These are phyloP conservation scores for Oncorhynchus tshawytscha DNA, from an alignment of 2,113 vertebrate genomes.

Conservation along the genomic window DNA sequence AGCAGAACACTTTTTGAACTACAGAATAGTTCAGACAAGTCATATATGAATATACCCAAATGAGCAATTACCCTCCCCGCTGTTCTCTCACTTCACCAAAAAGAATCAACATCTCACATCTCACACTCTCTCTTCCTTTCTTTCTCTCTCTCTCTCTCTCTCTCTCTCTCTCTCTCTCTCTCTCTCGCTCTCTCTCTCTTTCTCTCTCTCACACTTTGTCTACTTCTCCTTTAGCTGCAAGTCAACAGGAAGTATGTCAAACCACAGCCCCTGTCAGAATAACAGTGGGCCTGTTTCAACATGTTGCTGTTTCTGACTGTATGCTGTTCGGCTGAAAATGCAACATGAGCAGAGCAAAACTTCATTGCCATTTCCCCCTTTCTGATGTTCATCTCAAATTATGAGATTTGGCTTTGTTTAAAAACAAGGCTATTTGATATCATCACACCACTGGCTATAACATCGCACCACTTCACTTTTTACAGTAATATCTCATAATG, in stretches of 20 bases:
- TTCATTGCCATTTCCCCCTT: background rate
- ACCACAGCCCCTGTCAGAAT: constrained; percentile 69
- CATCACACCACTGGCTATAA: background rate
- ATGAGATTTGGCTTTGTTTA: background rate
- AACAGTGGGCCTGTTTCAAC: constrained; percentile 70
- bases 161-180: too few relatives aligned
- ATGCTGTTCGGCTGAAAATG: constrained; percentile 38
- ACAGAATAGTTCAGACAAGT: too few relatives aligned
- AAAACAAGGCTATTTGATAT: background rate
- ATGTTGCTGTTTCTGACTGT: constrained; percentile 42
- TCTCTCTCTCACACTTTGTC: too few relatives aligned
- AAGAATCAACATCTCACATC: too few relatives aligned
- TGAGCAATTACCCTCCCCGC: too few relatives aligned
- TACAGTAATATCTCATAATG: constrained; percentile 14
- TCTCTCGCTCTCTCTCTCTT: too few relatives aligned
- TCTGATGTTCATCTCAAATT: constrained; percentile 3
- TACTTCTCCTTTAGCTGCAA: constrained; percentile 72
- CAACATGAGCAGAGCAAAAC: constrained; percentile 31
- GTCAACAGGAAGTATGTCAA: constrained; percentile 79
- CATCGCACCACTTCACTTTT: background rate
- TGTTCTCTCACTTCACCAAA: too few relatives aligned
- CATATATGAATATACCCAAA: too few relatives aligned
- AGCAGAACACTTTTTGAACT: too few relatives aligned
- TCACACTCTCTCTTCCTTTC: too few relatives aligned
- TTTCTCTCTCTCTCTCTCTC: too few relatives aligned